phyloP scores from a whole-genome alignment of 1,140 invertebrate genomes.

The Aphidius gifuensis region DNA sequence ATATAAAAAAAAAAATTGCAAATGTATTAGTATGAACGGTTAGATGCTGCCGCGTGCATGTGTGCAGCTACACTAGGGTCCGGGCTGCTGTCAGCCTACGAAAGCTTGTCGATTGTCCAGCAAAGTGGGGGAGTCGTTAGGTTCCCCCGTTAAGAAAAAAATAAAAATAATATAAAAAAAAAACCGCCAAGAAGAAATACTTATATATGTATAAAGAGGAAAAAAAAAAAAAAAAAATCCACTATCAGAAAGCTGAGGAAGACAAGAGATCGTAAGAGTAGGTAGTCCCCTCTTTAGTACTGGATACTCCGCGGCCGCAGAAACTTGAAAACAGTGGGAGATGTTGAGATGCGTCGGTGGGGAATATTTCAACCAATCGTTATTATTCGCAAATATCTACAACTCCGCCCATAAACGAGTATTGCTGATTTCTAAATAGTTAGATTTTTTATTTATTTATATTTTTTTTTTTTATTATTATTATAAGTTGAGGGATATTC shows the following conservation, averaged over 20 bases:
- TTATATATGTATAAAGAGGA: conserved; percentile 21
- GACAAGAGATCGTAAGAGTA: conserved; percentile 32
- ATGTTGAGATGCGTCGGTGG: conserved; percentile 21
- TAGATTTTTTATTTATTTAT: conserved; percentile 34
- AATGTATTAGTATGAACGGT: conserved; percentile 34
- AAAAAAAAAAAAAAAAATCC: conserved; percentile 14
- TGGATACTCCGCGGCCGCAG: conserved; percentile 25
- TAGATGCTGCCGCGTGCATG: conserved; percentile 56
- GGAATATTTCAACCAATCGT: conserved; percentile 25
- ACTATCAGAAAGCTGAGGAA: conserved; percentile 20
- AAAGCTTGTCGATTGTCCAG: conserved; percentile 36
- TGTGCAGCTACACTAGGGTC: conserved; percentile 52
- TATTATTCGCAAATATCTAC: conserved; percentile 18
- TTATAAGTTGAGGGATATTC: too few relatives aligned
- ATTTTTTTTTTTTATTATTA: neutral
- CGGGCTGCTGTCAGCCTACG: conserved; percentile 38
- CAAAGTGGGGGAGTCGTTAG: conserved; percentile 41
- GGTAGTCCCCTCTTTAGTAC: conserved; percentile 31
- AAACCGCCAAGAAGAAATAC: conserved; percentile 5
- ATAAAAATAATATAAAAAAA: conserved; percentile 7
- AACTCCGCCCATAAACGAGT: conserved; percentile 31
- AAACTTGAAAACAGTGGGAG: conserved; percentile 26
- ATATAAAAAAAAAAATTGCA: conserved; percentile 31
- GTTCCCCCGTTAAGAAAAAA: conserved; percentile 19
- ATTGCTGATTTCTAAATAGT: conserved; percentile 36